Base-by-base conservation (phyloP, 2,888 invertebrate species). In the Galeruca laticollis region DNA sequence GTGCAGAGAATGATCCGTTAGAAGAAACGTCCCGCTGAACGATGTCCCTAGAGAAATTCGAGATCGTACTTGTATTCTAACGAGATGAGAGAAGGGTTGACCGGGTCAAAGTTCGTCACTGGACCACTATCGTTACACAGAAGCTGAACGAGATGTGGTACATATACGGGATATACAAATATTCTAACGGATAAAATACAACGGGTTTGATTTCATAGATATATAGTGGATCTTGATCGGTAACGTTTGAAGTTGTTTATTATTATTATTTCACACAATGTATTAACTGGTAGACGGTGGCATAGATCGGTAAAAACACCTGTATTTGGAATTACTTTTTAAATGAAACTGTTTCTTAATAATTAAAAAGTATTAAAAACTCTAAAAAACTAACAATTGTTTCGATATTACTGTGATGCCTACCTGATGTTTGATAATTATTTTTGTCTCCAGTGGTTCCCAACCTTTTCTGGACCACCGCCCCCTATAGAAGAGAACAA, bases 71-170 rank as follows among this genome's bases (percentile, higher is more conserved):
- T 20, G 20, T 51, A 6, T 20, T 35, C 31, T 8, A 18, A n/a
- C 33, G 56, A 56, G 56, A 56, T 52, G 52, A 56, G 56, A 57
- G 56, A 57, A 57, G 56, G 56, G 56, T 57, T 57, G 35, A 57
- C 56, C 56, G 56, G 56, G 56, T 57, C 56, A 57, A 33, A 57
- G 56, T 57, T 57, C 56, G 33, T n/a, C 18, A 57, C 56, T 57
- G 56, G 56, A 57, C 56, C 56, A 52, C 21, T 26, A 26, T 52
- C 21, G 49, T 11, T 49, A 57, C 35, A 57, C 56, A 18, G 56
- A 57, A 18, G 33, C 56, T 35, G 56, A 57, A 54, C 26, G 54
- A 54, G 56, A 54, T 54, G 26, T 54, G 13, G 8, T 26, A 26
- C 11, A 31, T 31, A 57, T 21, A 35, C 56, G 33, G 10, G 6